A percentile compares a stretch with the other conserved stretches of the same genome.
These are phyloP conservation scores for Osmerus eperlanus DNA, from an alignment of 2,113 vertebrate genomes.

Conservation along the genomic window DNA sequence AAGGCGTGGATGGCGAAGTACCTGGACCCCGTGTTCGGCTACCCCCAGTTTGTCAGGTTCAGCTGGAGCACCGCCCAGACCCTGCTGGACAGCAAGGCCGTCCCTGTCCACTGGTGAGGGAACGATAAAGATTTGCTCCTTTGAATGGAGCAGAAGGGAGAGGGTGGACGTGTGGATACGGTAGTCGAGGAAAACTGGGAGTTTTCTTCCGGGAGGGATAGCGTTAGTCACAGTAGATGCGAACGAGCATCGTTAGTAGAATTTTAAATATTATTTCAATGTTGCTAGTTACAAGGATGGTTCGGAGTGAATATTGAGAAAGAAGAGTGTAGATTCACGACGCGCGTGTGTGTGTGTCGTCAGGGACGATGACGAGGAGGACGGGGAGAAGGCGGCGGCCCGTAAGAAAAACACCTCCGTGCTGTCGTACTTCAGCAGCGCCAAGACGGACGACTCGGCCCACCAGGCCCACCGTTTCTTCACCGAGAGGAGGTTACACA, in stretches of 20 bases:
- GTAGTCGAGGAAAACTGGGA: not conserved
- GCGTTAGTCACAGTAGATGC: not conserved
- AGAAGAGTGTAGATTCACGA: not conserved
- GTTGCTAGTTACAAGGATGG: not conserved
- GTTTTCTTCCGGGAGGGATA: not conserved
- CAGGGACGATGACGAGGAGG: constrained; percentile 79
- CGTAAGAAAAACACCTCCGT: constrained; percentile 70
- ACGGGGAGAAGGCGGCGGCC: constrained; percentile 64
- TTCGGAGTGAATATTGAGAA: not conserved
- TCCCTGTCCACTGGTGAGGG: constrained; percentile 73
- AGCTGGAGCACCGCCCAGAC: constrained; percentile 88
- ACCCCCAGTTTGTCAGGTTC: constrained; percentile 88
- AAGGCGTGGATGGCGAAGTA: constrained; percentile 82
- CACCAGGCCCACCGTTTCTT: constrained; percentile 80
- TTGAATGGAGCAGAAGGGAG: not conserved
- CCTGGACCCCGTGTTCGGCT: constrained; percentile 86
- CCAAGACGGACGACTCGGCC: constrained; percentile 29
- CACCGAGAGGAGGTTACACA: constrained; percentile 76
- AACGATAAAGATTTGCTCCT: not conserved
- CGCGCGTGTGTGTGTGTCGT: constrained; percentile 21
- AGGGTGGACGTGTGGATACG: not conserved
- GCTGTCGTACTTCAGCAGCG: constrained; percentile 71
- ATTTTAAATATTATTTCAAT: too few species aligned
- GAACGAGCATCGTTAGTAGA: not conserved
- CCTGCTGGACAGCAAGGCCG: constrained; percentile 80